Evolutionary conservation across 64 coral and sea anemone genomes (phyloP).

Genomic region (Acropora tenuis): DNA sequence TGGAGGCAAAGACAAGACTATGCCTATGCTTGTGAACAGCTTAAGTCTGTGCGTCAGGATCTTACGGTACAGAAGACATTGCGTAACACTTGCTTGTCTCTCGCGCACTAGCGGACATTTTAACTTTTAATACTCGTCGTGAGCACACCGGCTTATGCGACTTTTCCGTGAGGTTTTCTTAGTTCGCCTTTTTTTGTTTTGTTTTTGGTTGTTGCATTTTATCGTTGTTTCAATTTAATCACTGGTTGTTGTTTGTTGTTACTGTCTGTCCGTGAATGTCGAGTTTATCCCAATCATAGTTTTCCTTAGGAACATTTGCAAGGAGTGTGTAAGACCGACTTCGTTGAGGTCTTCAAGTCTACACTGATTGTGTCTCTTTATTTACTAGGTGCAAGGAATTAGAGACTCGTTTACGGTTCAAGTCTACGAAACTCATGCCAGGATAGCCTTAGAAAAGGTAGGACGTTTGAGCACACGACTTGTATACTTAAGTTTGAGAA

Average conservation of each 20-base stretch:
- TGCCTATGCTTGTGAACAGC: constrained; percentile 89
- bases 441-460: constrained; percentile 99
- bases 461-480: background rate
- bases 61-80: constrained; percentile 66
- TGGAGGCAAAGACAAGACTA: constrained; percentile 94
- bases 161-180: no score
- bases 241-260: no score
- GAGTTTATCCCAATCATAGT: no score
- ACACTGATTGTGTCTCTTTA: background rate
- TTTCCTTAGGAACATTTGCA: no score
- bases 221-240: no score
- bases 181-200: no score
- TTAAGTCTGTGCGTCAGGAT: constrained; percentile 96
- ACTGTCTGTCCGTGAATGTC: no score
- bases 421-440: constrained; percentile 97
- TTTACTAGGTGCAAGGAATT: constrained; percentile 93
- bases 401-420: constrained; percentile 90
- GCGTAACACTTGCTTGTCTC: no score
- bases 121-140: background rate
- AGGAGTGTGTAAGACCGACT: no score
- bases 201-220: no score
- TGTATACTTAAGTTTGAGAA: background rate
- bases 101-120: background rate
- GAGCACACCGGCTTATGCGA: no score
- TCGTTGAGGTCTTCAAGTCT: no score